These are phyloP conservation scores for Akabosia matsudoensis DNA, from an alignment of 1,140 invertebrate genomes.

Conservation along the genomic window DNA sequence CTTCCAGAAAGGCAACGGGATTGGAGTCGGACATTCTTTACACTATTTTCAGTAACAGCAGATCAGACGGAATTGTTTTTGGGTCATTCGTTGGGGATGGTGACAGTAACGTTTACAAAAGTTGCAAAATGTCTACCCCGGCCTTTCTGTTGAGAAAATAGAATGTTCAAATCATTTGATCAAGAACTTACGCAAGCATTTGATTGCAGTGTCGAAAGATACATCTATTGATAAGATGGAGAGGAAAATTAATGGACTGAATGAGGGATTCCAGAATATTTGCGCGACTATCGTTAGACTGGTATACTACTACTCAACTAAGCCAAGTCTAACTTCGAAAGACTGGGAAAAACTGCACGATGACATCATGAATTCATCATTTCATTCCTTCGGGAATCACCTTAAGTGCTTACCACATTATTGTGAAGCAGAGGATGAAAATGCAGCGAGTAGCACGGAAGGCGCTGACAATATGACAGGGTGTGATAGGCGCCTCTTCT, in stretches of 20 bases:
- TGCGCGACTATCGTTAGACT: too few relatives aligned
- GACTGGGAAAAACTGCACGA: conserved; percentile 7
- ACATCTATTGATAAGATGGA: not conserved
- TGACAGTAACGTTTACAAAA: not conserved
- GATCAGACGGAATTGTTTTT: not conserved
- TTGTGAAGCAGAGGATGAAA: not conserved
- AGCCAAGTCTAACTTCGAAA: too few relatives aligned
- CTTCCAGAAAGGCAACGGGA: conserved; percentile 1
- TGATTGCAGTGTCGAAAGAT: not conserved
- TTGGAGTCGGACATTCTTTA: not conserved
- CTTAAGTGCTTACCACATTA: not conserved
- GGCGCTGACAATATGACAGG: not conserved
- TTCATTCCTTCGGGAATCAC: conserved; percentile 22
- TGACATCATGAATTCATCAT: conserved; percentile 3
- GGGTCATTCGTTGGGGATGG: not conserved
- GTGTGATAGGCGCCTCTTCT: too few relatives aligned
- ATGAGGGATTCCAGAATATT: not conserved
- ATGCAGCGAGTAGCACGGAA: not conserved
- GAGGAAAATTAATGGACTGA: not conserved
- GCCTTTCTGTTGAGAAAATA: not conserved
- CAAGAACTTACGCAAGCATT: not conserved
- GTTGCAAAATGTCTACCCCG: not conserved
- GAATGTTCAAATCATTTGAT: too few relatives aligned
- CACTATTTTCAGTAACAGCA: not conserved
- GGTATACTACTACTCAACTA: too few relatives aligned